Conservation (phyloP, 1,140 invertebrate genomes). For the Drosophila murphyi region DNA sequence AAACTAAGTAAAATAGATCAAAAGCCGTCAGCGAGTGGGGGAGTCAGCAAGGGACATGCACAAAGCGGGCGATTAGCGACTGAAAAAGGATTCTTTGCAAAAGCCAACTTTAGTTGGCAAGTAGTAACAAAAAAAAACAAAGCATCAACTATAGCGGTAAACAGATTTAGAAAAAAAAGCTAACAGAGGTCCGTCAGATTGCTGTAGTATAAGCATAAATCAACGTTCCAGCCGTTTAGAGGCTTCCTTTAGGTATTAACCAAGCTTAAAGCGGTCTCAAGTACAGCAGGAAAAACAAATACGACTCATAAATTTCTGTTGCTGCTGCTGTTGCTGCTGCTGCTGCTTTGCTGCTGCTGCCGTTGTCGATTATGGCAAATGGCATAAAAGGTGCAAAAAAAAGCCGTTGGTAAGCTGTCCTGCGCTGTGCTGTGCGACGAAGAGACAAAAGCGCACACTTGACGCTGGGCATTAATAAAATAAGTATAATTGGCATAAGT, state of each 20-base stretch:
- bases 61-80: conserved; percentile 34
- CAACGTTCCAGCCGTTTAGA: conserved; percentile 7
- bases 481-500: conserved; percentile 83
- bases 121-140: background rate
- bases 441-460: conserved; percentile 41
- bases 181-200: background rate
- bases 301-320: conserved; percentile 66
- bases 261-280: conserved; percentile 58
- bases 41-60: conserved; percentile 8
- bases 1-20: conserved; percentile 45
- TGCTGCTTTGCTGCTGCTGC: conserved; percentile 18
- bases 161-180: background rate
- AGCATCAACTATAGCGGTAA: background rate
- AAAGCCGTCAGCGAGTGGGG: background rate
- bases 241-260: conserved; percentile 60
- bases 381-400: conserved; percentile 79
- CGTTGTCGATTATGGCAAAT: conserved; percentile 72
- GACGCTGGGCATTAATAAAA: conserved; percentile 74
- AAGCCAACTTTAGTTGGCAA: background rate
- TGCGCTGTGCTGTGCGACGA: conserved; percentile 30
- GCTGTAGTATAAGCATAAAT: conserved; percentile 11
- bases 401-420: conserved; percentile 67
- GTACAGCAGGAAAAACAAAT: conserved; percentile 62
- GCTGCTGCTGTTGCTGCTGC: conserved; percentile 13
- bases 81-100: conserved; percentile 5